Conservation (phyloP, 2,797 vertebrate genomes). For the Oophaga sylvatica region DNA sequence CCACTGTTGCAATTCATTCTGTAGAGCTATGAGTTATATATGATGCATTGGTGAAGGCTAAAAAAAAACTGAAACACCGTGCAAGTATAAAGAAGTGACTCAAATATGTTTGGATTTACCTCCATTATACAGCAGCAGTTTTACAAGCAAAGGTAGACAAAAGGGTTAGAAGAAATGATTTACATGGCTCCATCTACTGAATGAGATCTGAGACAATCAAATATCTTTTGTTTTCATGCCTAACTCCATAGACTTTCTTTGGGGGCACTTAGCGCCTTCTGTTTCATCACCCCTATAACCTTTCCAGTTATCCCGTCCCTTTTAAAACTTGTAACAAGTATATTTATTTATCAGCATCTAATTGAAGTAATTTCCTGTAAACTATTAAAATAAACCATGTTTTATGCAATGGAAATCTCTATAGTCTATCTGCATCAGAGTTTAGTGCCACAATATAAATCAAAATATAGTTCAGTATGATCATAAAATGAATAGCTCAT, state of each 20-base stretch:
- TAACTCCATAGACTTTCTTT: neutral
- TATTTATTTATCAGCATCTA: slow-evolving; percentile 21
- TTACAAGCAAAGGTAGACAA: neutral
- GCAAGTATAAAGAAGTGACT: no score
- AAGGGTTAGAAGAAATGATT: neutral
- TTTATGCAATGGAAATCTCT: slow-evolving; percentile 23
- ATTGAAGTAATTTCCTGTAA: slow-evolving; percentile 49
- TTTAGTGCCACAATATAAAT: slow-evolving; percentile 47
- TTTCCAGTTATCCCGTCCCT: neutral
- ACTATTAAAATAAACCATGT: slow-evolving; percentile 30
- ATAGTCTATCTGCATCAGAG: slow-evolving; percentile 11
- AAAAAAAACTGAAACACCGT: no score
- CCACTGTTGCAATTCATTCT: no score
- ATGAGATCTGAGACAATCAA: neutral
- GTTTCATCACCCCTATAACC: neutral
- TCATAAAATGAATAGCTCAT: slow-evolving; percentile 70
- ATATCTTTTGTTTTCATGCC: neutral
- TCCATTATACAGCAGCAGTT: neutral
- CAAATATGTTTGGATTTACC: neutral
- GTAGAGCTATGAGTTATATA: no score
- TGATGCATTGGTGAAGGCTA: no score
- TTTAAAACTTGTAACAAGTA: neutral
- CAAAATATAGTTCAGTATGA: slow-evolving; percentile 58
- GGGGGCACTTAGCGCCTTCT: neutral
- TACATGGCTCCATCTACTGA: neutral